Evolutionary conservation across 1,140 invertebrate species (phyloP), one percentile per base, ranked within the genome.

Genomic region (Melipona quadrifasciata): DNA sequence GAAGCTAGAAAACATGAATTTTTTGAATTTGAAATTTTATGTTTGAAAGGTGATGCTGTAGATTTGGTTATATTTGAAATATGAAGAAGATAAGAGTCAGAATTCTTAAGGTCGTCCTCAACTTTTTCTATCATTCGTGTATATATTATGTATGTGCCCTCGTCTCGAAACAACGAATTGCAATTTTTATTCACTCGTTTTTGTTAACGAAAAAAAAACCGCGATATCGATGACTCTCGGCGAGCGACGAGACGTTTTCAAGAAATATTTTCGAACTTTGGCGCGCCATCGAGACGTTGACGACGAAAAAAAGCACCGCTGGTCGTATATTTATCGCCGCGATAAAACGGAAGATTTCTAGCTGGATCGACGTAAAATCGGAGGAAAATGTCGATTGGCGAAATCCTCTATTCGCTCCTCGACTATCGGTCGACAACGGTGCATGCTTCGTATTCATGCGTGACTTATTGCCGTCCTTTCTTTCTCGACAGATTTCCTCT

Each of bases 251-350:
- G 58, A 24, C 6, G n/a, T 61, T 78, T 21, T 67, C 27, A 2
- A n/a, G 76, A 67, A 78, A 78, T 78, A 78, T 67, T 67, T 61
- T 67, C 34, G 31, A 67, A 31, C 31, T n/a, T 75, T 75, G 24
- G 4, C 55, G 73, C 55, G 55, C 31, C 39, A 58, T 57, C 21
- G 31, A 75, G 19, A 24, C 39, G 51, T 31, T 21, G 73, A 24
- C 73, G 55, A 31, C 31, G n/a, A 17, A 58, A n/a, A 73, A 75
- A 75, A 27, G n/a, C 58, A 27, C n/a, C 14, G 64, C 64, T 27
- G 12, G 14, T 64, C n/a, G 61, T 64, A 27, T 64, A 27, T 65
- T 27, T 27, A 27, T 5, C 24, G 14, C 3, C 6, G 21, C n/a
- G 76, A 78, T 65, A 78, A 78, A 64, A 65, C n/a, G 47, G 76